phyloP scores from a whole-genome alignment of 2,888 invertebrate genomes.

The Caprella mutica region DNA sequence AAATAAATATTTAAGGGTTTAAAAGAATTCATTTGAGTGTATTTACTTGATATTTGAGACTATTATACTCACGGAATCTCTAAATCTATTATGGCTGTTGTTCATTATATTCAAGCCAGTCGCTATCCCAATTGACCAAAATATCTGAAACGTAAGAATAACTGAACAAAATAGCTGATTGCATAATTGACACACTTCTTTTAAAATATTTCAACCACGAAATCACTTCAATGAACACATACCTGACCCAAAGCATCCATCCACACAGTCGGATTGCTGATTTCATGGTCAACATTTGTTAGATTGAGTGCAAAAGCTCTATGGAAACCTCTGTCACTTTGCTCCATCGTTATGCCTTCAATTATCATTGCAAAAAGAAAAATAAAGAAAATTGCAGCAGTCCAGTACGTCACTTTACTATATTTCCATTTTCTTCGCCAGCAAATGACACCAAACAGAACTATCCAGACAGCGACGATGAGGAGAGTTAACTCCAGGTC shows the following conservation, averaged over 20 bases:
- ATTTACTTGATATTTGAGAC: no score
- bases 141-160: no score
- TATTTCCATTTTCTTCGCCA: background rate
- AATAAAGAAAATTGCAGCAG: background rate
- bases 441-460: background rate
- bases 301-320: slow-evolving; percentile 7
- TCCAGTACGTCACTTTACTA: background rate
- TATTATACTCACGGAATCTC: slow-evolving; percentile 12
- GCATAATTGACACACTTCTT: no score
- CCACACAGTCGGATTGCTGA: slow-evolving; percentile 20
- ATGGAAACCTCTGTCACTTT: slow-evolving; percentile 9
- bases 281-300: background rate
- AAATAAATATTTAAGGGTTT: background rate
- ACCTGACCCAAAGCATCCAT: slow-evolving; percentile 29
- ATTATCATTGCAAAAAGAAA: background rate
- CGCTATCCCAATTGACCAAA: slow-evolving; percentile 20
- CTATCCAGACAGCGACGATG: background rate
- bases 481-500: slow-evolving; percentile 4
- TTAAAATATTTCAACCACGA: no score
- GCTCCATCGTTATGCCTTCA: slow-evolving; percentile 1
- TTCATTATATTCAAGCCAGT: slow-evolving; percentile 17
- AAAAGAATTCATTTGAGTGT: background rate
- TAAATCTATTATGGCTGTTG: slow-evolving; percentile 20
- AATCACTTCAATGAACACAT: background rate
- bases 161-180: no score